These are phyloP conservation scores for Globodera ellingtonae DNA, from an alignment of 1,140 invertebrate species.

Conservation along the genomic window DNA sequence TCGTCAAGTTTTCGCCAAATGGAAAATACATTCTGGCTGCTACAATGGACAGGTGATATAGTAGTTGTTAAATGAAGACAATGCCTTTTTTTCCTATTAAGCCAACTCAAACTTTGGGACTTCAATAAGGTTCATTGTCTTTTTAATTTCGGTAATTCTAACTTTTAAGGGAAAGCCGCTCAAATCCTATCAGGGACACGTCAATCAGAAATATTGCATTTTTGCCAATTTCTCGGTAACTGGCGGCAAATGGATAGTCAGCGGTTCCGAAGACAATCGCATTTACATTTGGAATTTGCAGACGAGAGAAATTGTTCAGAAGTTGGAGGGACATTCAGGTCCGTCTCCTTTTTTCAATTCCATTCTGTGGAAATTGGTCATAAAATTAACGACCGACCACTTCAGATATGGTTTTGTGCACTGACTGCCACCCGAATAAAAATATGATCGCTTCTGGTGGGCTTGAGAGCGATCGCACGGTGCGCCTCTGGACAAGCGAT, in stretches of 20 bases:
- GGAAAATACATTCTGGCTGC: conserved; percentile 98
- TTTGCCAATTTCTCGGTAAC: conserved; percentile 99
- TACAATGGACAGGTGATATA: conserved; percentile 87
- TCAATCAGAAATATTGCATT: conserved; percentile 99
- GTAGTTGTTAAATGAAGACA: not conserved
- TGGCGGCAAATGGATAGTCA: conserved; percentile 99
- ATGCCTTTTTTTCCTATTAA: conserved; percentile 55
- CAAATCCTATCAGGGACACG: conserved; percentile 95
- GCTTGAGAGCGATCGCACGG: conserved; percentile 96
- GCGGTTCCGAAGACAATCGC: conserved; percentile 98
- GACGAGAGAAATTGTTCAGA: conserved; percentile 98
- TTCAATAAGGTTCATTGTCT: conserved; percentile 77
- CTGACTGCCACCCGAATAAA: conserved; percentile 95
- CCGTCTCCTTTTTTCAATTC: not conserved
- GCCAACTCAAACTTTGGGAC: conserved; percentile 96
- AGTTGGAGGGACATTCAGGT: conserved; percentile 91
- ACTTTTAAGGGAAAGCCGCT: conserved; percentile 75
- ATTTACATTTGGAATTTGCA: conserved; percentile 99
- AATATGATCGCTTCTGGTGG: conserved; percentile 99
- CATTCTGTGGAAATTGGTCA: too few species aligned
- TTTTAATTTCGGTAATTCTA: not conserved
- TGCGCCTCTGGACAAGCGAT: conserved; percentile 98
- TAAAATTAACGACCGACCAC: conserved; percentile 52
- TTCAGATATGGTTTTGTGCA: conserved; percentile 91
- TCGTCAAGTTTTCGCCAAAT: conserved; percentile 99